Conservation (phyloP, 2,113 vertebrate species). For the Chitala chitala region DNA sequence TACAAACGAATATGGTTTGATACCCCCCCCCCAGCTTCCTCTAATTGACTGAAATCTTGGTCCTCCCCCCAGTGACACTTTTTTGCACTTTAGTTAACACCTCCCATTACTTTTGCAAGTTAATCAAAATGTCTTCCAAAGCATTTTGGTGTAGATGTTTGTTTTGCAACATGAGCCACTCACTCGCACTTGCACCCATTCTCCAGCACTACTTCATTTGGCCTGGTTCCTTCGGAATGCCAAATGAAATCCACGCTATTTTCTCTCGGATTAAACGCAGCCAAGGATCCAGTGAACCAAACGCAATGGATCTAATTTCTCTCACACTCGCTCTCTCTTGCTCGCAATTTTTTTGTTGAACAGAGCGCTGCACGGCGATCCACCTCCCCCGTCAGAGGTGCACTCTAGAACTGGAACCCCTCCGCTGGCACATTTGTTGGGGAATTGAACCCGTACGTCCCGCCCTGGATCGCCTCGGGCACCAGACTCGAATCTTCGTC, state of each 20-base stretch:
- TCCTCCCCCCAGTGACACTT: constrained; percentile 53
- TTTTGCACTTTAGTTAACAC: constrained; percentile 71
- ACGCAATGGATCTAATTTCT: constrained; percentile 99
- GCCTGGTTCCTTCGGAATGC: constrained; percentile 84
- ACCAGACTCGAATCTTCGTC: constrained; percentile 97
- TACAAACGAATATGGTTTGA: constrained; percentile 73
- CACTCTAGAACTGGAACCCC: constrained; percentile 98
- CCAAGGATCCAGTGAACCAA: constrained; percentile 99
- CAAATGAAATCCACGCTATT: constrained; percentile 98
- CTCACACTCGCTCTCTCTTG: constrained; percentile 65
- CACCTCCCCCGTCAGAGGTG: constrained; percentile 72
- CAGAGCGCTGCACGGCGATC: constrained; percentile 98
- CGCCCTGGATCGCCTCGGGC: constrained; percentile 95
- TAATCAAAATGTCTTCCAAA: constrained; percentile 89
- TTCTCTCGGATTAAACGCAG: constrained; percentile 98
- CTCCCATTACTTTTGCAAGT: constrained; percentile 78
- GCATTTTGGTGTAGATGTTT: constrained; percentile 87
- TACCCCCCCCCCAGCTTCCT: constrained; percentile 45
- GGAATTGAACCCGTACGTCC: constrained; percentile 97
- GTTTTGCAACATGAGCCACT: constrained; percentile 96
- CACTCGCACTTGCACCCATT: constrained; percentile 99
- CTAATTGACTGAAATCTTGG: constrained; percentile 67
- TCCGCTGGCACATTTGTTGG: constrained; percentile 97
- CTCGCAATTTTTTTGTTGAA: constrained; percentile 66
- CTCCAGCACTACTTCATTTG: constrained; percentile 98